Evolutionary conservation across 2,888 invertebrate genomes (phyloP).

Genomic region (Didymodactylos carnosus): DNA sequence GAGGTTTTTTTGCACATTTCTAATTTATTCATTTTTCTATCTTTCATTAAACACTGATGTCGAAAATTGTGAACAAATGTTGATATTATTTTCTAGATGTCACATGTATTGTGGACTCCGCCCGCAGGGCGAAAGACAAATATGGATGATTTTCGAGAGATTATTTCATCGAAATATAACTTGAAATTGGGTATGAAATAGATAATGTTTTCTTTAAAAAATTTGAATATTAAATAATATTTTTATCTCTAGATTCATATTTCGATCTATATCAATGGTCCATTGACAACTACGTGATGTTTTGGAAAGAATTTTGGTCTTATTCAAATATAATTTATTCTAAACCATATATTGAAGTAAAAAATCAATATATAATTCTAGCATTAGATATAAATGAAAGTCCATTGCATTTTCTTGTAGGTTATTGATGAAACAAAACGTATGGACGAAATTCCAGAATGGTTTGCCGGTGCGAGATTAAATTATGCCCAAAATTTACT

Average conservation of each 20-base stretch:
- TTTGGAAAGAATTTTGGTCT: conserved; percentile 38
- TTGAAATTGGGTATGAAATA: conserved; percentile 22
- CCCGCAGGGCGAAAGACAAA: conserved; percentile 20
- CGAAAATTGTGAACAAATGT: no score
- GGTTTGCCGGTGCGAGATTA: conserved; percentile 38
- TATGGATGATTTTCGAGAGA: conserved; percentile 23
- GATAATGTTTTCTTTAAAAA: not conserved
- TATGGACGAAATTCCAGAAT: conserved; percentile 37
- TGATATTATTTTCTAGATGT: not conserved
- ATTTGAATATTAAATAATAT: conserved; percentile 14
- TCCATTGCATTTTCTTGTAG: conserved; percentile 15
- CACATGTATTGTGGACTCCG: conserved; percentile 23
- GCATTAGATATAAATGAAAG: not conserved
- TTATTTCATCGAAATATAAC: conserved; percentile 24
- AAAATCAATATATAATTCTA: not conserved
- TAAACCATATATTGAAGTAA: conserved; percentile 25
- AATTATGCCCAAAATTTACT: conserved; percentile 41
- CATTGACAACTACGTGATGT: conserved; percentile 35
- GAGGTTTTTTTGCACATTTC: no score
- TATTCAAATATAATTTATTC: conserved; percentile 33
- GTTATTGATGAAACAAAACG: conserved; percentile 32
- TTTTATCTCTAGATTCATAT: conserved; percentile 28
- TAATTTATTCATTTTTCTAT: no score
- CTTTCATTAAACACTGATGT: no score
- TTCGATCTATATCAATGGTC: conserved; percentile 37